phyloP scores from a whole-genome alignment of 2,113 vertebrate species.

The Budorcas taxicolor region DNA sequence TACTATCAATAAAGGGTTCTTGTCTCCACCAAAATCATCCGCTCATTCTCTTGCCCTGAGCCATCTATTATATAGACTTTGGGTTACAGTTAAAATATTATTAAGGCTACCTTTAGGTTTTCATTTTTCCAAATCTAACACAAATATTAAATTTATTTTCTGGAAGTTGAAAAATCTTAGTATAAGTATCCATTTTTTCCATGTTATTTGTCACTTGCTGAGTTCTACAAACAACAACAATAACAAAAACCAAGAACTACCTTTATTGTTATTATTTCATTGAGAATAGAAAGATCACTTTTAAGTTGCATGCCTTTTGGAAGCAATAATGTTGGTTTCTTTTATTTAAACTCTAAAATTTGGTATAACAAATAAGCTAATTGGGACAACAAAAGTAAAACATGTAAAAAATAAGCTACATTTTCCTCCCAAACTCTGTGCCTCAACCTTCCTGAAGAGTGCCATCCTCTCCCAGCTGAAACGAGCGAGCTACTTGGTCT shows the following conservation, averaged over 20 bases:
- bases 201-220: background rate
- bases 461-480: conserved; percentile 61
- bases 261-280: background rate
- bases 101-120: background rate
- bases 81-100: background rate
- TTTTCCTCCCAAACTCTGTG: background rate
- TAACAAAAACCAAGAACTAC: background rate
- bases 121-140: background rate
- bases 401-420: background rate
- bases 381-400: background rate
- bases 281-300: background rate
- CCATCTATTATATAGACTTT: background rate
- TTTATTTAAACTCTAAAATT: background rate
- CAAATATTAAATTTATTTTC: background rate
- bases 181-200: background rate
- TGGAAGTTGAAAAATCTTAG: background rate
- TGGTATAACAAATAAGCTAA: background rate
- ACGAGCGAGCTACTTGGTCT: conserved; percentile 62
- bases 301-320: background rate
- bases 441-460: conserved; percentile 40
- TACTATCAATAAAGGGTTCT: background rate
- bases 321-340: background rate
- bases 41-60: background rate
- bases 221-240: background rate
- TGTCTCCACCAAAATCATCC: background rate